Evolutionary conservation across 2,888 invertebrate species (phyloP), one percentile per base, ranked within the genome.

Genomic region (Drosophila ustulata): DNA sequence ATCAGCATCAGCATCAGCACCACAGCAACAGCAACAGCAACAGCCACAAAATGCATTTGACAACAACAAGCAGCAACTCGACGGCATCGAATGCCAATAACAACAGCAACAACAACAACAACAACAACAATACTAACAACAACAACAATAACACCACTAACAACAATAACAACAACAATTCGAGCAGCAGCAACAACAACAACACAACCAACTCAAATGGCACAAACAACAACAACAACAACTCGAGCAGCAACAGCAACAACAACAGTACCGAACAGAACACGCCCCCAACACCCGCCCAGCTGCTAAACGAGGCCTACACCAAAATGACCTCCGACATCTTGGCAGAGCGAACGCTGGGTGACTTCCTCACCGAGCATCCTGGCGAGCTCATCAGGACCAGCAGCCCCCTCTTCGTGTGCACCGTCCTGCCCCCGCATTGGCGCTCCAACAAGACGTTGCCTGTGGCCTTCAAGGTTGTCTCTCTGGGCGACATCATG

Each of bases 371-470:
- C 75, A 96, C 97, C 67, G 97, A 97, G 91, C 97, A 97, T 93
- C 97, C 97, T 4, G 97, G 97, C 34, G 98, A 98, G 93, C 93
- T 98, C 86, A 97, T 98, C 82, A 94, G 98, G 89, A 99, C 99
- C 39, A 95, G 97, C 82, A 97, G 97, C 91, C 99, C 99, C 32
- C 97, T 98, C 92, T 96, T 99, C 89, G 97, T 99, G 75, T 99
- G 99, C 93, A 98, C 98, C 39, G 97, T 97, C 47, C 93, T 99
- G 84, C 99, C 99, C 68, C 95, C 96, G 2, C 99, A 99, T 92
- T 99, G 99, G 99, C 94, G 99, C 78, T 98, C 98, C 59, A 99
- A 99, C 93, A 99, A 99, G 94, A 98, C 99, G 4, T 94, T 99
- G 71, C 99, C 99, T 51, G 96, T 97, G 68, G 98, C 98, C 58